Evolutionary conservation across 2,888 invertebrate genomes (phyloP).

Genomic region (Craniophora ligustri): DNA sequence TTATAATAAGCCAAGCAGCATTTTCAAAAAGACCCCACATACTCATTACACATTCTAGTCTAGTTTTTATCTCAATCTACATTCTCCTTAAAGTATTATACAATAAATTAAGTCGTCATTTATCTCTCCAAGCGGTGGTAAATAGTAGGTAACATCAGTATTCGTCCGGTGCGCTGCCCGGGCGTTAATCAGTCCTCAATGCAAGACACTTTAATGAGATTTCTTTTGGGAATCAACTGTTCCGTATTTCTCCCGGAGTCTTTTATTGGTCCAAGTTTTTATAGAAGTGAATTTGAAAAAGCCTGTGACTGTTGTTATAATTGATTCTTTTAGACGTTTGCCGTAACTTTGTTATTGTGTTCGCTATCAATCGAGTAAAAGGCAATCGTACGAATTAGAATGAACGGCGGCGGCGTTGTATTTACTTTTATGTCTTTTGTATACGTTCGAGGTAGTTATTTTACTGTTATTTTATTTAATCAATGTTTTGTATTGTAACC

Average conservation of each 20-base stretch:
- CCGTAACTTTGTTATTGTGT: slow-evolving; percentile 28
- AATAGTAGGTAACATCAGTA: slow-evolving; percentile 64
- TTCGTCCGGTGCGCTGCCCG: slow-evolving; percentile 58
- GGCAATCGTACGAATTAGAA: slow-evolving; percentile 20
- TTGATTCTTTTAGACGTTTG: slow-evolving; percentile 38
- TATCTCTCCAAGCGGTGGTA: slow-evolving; percentile 55
- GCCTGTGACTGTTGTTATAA: slow-evolving; percentile 37
- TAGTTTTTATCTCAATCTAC: slow-evolving; percentile 2
- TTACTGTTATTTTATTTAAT: not conserved
- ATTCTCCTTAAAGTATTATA: slow-evolving; percentile 4
- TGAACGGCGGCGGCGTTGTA: not conserved
- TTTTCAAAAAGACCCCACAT: no score
- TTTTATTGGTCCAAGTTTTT: slow-evolving; percentile 53
- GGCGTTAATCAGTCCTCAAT: slow-evolving; percentile 77
- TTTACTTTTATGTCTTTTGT: slow-evolving; percentile 8
- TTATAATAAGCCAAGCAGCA: no score
- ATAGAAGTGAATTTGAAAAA: slow-evolving; percentile 47
- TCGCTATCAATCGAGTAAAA: slow-evolving; percentile 24
- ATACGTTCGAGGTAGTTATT: not conserved
- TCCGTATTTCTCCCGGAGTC: slow-evolving; percentile 51
- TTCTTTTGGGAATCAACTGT: slow-evolving; percentile 75
- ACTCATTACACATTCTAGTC: slow-evolving; percentile 16
- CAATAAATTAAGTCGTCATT: slow-evolving; percentile 42
- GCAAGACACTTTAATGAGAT: slow-evolving; percentile 81
- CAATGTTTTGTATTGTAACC: no score